Evolutionary conservation across 2,113 vertebrate genomes (phyloP).

Genomic region (Boulengeromyrus knoepffleri): DNA sequence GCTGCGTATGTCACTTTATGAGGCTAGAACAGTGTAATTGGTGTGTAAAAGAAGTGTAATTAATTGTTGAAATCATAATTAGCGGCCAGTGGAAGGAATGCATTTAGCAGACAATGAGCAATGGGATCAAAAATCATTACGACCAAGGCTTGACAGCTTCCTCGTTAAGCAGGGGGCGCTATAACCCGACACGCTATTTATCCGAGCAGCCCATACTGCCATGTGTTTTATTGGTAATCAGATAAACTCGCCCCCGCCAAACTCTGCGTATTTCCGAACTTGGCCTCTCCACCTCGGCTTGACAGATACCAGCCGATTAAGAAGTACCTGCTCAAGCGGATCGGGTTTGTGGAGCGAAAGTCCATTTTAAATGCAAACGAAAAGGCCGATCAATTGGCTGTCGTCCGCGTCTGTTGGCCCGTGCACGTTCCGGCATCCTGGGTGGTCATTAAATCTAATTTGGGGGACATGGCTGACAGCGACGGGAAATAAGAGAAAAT

Average conservation of each 20-base stretch:
- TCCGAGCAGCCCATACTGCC: neutral
- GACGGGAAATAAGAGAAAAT: neutral
- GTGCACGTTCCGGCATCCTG: slow-evolving; percentile 36
- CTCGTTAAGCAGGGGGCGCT: neutral
- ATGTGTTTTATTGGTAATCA: neutral
- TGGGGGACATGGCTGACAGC: neutral
- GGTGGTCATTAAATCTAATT: slow-evolving; percentile 10
- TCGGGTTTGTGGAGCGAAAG: slow-evolving; percentile 38
- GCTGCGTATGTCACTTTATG: neutral
- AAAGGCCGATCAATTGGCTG: slow-evolving; percentile 25
- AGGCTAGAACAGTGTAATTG: neutral
- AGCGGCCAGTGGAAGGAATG: neutral
- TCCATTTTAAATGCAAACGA: slow-evolving; percentile 38
- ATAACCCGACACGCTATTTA: neutral
- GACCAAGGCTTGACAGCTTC: neutral
- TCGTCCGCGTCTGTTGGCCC: slow-evolving; percentile 40
- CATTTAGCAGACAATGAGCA: neutral
- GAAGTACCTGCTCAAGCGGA: slow-evolving; percentile 30
- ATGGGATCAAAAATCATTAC: neutral
- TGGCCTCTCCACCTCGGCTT: neutral
- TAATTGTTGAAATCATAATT: neutral
- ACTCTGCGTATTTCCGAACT: neutral
- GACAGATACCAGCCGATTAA: slow-evolving; percentile 23
- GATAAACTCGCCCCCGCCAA: neutral
- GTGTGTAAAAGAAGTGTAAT: neutral